Base-by-base conservation (phyloP, 1,140 invertebrate genomes). In the Drosophila albomicans region DNA sequence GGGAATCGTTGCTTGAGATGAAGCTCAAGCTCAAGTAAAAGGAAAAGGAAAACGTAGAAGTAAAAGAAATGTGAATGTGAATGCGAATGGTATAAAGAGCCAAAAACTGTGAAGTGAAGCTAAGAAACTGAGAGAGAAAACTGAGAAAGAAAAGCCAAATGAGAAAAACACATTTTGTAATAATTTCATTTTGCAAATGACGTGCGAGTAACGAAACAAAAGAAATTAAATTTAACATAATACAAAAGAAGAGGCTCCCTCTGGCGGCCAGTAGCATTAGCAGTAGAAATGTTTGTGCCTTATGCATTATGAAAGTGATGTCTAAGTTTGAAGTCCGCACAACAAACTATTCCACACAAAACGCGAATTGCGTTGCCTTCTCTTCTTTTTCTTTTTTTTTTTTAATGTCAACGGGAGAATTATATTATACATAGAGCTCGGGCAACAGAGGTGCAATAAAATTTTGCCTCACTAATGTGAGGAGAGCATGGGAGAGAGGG, bases 151-250 rank as follows among this genome's bases (percentile, higher is more conserved):
- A 79, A 70, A 62, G 46, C 32, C 51, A 35, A 79, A 70, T 56
- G 65, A 70, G 73, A 57, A 81, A 72, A 82, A 81, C 51, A 71
- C 73, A 91, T 91, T 91, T 81, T 91, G 82, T 91, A 87, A 91
- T 91, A 91, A 91, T 91, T 91, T 91, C 80, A 90, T 91, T 91
- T 91, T 91, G 87, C 87, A 91, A 91, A 87, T 91, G 87, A 91
- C 87, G 87, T 91, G 82, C 87, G 78, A 91, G 82, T 87, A 91
- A 91, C 87, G 82, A 91, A 91, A 91, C 87, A 91, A 91, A 91
- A 91, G 87, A 91, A 87, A 84, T 89, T 89, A 89, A 89, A 81
- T 91, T 91, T 81, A 91, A 91, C 88, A 82, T 91, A 41, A 57
- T 57, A 82, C 79, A 81, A 91, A 91, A 80, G 78, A 59, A 49